A percentile compares a stretch with the other conserved stretches of the same genome.
These are phyloP conservation scores for Chiroxiphia lanceolata DNA, from an alignment of 2,797 vertebrate species.

Conservation along the genomic window DNA sequence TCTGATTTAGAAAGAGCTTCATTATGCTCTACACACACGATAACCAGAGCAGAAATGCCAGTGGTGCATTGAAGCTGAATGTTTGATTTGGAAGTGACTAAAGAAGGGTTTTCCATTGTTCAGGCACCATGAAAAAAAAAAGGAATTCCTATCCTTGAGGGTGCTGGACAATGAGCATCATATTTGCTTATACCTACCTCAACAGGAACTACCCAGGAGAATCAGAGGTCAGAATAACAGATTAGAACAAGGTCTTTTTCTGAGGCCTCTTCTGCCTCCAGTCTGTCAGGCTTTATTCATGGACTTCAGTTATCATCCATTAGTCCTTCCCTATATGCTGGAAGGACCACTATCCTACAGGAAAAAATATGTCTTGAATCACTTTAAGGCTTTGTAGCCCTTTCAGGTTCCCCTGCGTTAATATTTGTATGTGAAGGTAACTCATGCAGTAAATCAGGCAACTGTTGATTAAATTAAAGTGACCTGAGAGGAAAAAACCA, in stretches of 20 bases:
- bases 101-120: background rate
- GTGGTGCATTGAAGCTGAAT: background rate
- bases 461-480: background rate
- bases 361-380: background rate
- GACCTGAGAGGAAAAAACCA: background rate
- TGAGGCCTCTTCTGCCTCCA: background rate
- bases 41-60: background rate
- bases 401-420: background rate
- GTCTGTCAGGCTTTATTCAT: background rate
- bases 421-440: background rate
- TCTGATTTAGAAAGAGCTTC: background rate
- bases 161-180: background rate
- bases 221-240: background rate
- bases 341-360: background rate
- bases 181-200: background rate
- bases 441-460: background rate
- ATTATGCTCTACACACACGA: background rate
- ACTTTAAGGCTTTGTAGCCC: background rate
- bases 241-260: background rate
- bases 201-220: background rate
- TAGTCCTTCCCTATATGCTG: background rate
- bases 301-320: background rate
- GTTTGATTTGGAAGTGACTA: background rate
- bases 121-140: background rate
- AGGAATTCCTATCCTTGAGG: rapidly evolving